phyloP scores from a whole-genome alignment of 2,888 invertebrate species.

The Abrostola triplasia region DNA sequence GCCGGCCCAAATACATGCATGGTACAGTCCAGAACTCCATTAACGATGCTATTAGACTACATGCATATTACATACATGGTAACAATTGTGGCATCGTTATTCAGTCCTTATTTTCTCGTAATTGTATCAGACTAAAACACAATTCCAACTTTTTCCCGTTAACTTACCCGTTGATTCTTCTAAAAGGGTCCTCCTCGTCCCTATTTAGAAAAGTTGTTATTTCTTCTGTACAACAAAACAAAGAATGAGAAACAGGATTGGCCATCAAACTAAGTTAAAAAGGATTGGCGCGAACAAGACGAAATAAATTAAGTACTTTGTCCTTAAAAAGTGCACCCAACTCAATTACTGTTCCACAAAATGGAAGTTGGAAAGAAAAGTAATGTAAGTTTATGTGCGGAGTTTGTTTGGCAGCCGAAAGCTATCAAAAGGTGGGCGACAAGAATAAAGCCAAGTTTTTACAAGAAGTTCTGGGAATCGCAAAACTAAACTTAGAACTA shows the following conservation, averaged over 20 bases:
- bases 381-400: slow-evolving; percentile 58
- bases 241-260: slow-evolving; percentile 15
- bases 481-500: slow-evolving; percentile 10
- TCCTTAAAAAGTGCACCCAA: slow-evolving; percentile 50
- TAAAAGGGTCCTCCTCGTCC: not conserved
- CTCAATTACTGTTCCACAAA: slow-evolving; percentile 57
- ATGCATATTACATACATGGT: slow-evolving; percentile 6
- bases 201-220: too few relatives aligned
- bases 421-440: slow-evolving; percentile 48
- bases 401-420: slow-evolving; percentile 46
- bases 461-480: slow-evolving; percentile 35
- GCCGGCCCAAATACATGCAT: slow-evolving; percentile 32
- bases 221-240: slow-evolving; percentile 11
- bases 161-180: slow-evolving; percentile 10
- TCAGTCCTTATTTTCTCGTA: slow-evolving; percentile 7
- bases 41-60: slow-evolving; percentile 6
- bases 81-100: slow-evolving; percentile 13
- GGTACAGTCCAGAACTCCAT: slow-evolving; percentile 23
- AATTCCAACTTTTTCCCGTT: slow-evolving; percentile 12
- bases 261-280: slow-evolving; percentile 40
- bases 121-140: slow-evolving; percentile 15
- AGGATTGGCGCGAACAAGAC: slow-evolving; percentile 29
- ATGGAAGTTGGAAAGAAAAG: slow-evolving; percentile 56
- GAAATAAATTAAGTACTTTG: slow-evolving; percentile 49
- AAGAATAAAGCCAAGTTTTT: slow-evolving; percentile 40